Evolutionary conservation across 1,140 invertebrate species (phyloP).

Genomic region (Drosophila albomicans): DNA sequence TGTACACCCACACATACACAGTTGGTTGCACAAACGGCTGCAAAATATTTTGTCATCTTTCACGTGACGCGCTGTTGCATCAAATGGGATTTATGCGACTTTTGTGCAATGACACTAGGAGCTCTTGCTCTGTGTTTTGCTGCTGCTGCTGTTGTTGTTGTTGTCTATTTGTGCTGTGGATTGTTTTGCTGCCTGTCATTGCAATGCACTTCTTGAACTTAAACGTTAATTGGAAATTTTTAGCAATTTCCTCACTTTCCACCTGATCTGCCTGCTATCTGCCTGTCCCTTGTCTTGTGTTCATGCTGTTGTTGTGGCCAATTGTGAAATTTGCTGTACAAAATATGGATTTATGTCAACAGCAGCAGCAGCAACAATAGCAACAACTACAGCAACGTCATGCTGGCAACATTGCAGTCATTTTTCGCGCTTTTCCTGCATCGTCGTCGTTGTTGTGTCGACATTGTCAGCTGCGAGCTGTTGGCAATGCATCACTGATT

Average conservation of each 20-base stretch:
- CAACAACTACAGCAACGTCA: conserved; percentile 51
- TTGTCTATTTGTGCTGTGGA: conserved; percentile 19
- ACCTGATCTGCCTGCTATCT: conserved; percentile 39
- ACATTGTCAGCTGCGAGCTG: conserved; percentile 64
- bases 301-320: conserved; percentile 46
- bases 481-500: conserved; percentile 82
- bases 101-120: conserved; percentile 27
- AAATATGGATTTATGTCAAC: conserved; percentile 82
- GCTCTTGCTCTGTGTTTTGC: conserved; percentile 9
- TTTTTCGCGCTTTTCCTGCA: conserved; percentile 52
- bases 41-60: conserved; percentile 78
- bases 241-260: conserved; percentile 66
- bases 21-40: conserved; percentile 32
- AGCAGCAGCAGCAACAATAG: conserved; percentile 41
- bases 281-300: conserved; percentile 4
- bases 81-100: conserved; percentile 70
- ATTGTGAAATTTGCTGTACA: conserved; percentile 75
- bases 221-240: conserved; percentile 80
- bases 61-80: conserved; percentile 44
- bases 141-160: background rate
- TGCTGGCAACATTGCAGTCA: conserved; percentile 52
- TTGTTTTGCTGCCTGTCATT: conserved; percentile 7
- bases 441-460: conserved; percentile 33
- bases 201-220: conserved; percentile 54
- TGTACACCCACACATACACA: conserved; percentile 24